Evolutionary conservation across 2,888 invertebrate genomes (phyloP), one percentile per base, ranked within the genome.

Genomic region (Matsumyia berberina): DNA sequence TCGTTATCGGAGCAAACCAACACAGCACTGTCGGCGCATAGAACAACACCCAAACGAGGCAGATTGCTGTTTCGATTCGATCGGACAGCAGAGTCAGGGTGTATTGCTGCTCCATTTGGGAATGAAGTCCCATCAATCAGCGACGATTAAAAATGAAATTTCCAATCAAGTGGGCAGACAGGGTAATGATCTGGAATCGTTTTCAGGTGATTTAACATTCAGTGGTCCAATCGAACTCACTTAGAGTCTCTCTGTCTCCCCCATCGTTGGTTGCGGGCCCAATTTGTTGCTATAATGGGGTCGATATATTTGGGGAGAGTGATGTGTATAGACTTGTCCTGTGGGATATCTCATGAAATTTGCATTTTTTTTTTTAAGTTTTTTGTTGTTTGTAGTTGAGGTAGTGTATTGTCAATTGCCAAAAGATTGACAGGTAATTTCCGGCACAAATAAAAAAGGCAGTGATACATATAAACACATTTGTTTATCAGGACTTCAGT

Each of bases 91-190:
- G 49, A 9, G 39, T 46, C 33, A 11, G 46, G 37, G 17, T 66
- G 53, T 58, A 78, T 64, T 83, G 78, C 62, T 77, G 51, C 44
- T 64, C 57, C 67, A 78, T 69, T 69, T 64, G 69, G 64, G 62
- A 83, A 69, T 64, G 73, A 69, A 69, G 78, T 57, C 51, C 73
- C 78, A 83, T 83, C 78, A 78, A 83, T 83, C 83, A 78, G 78
- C 57, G 78, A 69, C 73, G 83, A 83, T 83, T 83, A 83, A 83
- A 83, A 83, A 83, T 73, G 69, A 78, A 78, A 83, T 78, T 78
- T 83, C 83, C 83, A 83, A 83, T 83, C 78, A 69, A 83, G 55
- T 78, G 78, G 73, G 69, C 69, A 78, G 73, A 74, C 73, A 73
- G 83, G 73, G 62, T 74, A 83, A 83, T 78, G 83, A 83, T 74